These are phyloP conservation scores for Tachyglossus aculeatus DNA, from an alignment of 2,797 vertebrate genomes.

Conservation along the genomic window DNA sequence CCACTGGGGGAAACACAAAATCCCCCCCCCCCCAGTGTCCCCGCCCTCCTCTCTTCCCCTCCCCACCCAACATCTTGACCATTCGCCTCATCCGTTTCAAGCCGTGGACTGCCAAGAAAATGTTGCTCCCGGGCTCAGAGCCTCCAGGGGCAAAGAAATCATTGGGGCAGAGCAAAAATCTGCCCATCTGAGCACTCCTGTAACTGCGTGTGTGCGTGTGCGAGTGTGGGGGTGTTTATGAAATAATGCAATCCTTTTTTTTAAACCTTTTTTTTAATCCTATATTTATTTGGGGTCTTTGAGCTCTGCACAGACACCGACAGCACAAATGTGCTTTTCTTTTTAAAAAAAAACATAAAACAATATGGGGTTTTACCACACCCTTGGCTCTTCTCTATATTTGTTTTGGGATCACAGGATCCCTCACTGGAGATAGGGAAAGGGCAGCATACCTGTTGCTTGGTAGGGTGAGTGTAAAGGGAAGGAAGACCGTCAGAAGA, in stretches of 20 bases:
- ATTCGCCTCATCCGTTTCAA: constrained; percentile 24
- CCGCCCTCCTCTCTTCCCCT: background rate
- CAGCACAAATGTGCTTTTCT: constrained; percentile 65
- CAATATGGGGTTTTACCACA: too few species aligned
- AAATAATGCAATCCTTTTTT: constrained; percentile 68
- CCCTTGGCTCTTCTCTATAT: constrained; percentile 36
- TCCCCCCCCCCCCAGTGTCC: too few species aligned
- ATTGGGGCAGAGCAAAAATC: constrained; percentile 52
- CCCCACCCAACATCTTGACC: background rate
- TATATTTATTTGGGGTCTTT: constrained; percentile 73
- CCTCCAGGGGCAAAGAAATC: constrained; percentile 21
- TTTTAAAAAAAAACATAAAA: constrained; percentile 15
- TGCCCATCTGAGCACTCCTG: constrained; percentile 54
- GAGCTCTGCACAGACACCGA: constrained; percentile 67
- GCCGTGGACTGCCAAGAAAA: constrained; percentile 48
- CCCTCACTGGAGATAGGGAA: constrained; percentile 47
- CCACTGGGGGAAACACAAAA: constrained; percentile 48
- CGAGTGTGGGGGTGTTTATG: constrained; percentile 62
- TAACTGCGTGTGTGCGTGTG: constrained; percentile 63
- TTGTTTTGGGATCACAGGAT: constrained; percentile 30
- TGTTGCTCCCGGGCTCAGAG: constrained; percentile 17
- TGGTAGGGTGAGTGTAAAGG: background rate
- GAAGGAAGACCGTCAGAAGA: background rate
- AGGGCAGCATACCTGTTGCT: constrained; percentile 11
- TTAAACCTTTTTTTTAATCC: constrained; percentile 21